A percentile compares a stretch with the other conserved stretches of the same genome.
phyloP scores from a whole-genome alignment of 2,888 invertebrate genomes.

The Euplagia quadripunctaria region DNA sequence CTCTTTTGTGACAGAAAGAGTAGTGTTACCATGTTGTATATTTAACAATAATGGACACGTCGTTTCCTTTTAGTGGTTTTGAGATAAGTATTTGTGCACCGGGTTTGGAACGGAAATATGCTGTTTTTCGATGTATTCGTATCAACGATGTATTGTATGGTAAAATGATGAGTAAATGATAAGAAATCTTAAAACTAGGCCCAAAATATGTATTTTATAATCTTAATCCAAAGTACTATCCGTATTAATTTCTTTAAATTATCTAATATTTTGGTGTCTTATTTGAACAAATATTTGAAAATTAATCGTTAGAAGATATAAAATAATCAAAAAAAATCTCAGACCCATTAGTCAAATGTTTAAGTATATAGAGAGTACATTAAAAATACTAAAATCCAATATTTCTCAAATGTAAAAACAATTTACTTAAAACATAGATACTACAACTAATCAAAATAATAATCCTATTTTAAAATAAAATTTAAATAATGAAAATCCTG shows the following conservation, averaged over 20 bases:
- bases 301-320: too few species aligned
- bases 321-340: too few species aligned
- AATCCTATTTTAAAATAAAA: neutral
- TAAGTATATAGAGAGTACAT: too few species aligned
- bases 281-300: too few species aligned
- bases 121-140: slow-evolving; percentile 13
- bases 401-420: too few species aligned
- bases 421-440: too few species aligned
- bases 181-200: neutral
- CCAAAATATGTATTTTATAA: too few species aligned
- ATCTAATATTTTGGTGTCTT: too few species aligned
- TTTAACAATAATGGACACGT: slow-evolving; percentile 24
- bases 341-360: too few species aligned
- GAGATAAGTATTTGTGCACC: slow-evolving; percentile 23
- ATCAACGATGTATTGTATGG: neutral
- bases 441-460: neutral
- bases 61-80: slow-evolving; percentile 31
- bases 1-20: slow-evolving; percentile 63
- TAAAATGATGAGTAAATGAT: neutral
- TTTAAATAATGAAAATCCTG: neutral
- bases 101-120: slow-evolving; percentile 11
- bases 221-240: too few species aligned
- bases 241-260: too few species aligned
- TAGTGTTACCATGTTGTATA: slow-evolving; percentile 51
- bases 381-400: too few species aligned